phyloP scores from a whole-genome alignment of 2,797 vertebrate genomes.

The Syndactyla subalaris region DNA sequence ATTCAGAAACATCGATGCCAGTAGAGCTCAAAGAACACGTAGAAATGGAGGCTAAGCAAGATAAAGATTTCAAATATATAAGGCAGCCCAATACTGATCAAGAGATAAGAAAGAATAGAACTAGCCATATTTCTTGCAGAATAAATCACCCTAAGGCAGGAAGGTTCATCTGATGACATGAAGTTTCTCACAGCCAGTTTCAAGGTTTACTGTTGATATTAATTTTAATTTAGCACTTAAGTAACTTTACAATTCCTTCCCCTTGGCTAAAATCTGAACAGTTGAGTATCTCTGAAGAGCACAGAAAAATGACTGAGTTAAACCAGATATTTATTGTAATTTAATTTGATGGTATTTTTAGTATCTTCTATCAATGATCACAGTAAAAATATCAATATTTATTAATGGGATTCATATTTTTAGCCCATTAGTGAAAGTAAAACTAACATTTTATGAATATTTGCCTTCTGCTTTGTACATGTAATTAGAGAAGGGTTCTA shows the following conservation, averaged over 20 bases:
- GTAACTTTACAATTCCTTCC: background rate
- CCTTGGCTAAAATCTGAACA: background rate
- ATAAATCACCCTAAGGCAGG: background rate
- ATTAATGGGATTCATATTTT: background rate
- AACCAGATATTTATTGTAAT: background rate
- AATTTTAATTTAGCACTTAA: constrained; percentile 12
- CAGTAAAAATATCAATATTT: background rate
- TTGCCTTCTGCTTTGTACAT: background rate
- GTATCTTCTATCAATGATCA: background rate
- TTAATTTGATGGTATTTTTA: background rate
- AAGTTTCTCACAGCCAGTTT: background rate
- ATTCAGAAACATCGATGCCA: background rate
- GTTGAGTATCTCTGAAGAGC: background rate
- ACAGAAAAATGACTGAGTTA: background rate
- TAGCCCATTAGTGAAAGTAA: background rate
- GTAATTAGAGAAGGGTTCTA: background rate
- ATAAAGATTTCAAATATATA: background rate
- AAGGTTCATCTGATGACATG: background rate
- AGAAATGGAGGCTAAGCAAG: background rate
- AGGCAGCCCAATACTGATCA: background rate
- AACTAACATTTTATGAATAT: background rate
- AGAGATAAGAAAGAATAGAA: background rate
- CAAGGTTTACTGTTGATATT: background rate
- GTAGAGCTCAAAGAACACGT: background rate
- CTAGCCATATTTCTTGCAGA: background rate